Evolutionary conservation across 2,888 invertebrate species (phyloP), one percentile per base, ranked within the genome.

Genomic region (Steromphala cineraria): DNA sequence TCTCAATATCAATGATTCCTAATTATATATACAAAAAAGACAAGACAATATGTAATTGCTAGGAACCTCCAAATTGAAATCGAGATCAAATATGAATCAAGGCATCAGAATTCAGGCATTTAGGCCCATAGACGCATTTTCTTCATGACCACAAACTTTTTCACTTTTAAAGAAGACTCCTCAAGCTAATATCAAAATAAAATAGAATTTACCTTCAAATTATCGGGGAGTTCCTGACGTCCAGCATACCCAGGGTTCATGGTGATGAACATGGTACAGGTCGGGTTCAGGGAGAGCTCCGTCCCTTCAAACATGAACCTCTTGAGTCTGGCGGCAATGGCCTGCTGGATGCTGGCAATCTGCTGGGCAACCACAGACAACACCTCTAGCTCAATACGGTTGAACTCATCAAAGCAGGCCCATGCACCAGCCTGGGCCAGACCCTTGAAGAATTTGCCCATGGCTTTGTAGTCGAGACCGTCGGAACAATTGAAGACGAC

Each of bases 401-500:
- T 98, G 95, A 98, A 98, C 94, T 98, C 98, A 93, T 98, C 98
- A 94, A 98, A 98, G 93, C 98, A 98, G 10, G 97, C 96, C 98
- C 98, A 98, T 0, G 98, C 97, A 21, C 98, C 98, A 15, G 97
- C 96, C 87, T 93, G 93, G 15, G 93, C 93, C 84, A 98, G 94
- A 76, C 98, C 98, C 95, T 98, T 98, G 93, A 99, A 98, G 94
- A 99, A 98, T 93, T 98, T 98, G 40, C 98, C 98, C 92, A 98
- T 95, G 0, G 98, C 97, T 92, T 97, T 97, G 91, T 97, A 98
- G 92, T 98, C 98, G 67, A 98, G 94, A 2, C 98, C 97, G 86
- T 98, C 98, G 0, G 98, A 98, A 90, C 98, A 98, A 94, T 98
- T 98, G 94, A 99, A 98, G 0, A 98, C 98, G 0, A 98, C 97